Evolutionary conservation across 2,888 invertebrate species (phyloP).

Genomic region (Melanophora roralis): DNA sequence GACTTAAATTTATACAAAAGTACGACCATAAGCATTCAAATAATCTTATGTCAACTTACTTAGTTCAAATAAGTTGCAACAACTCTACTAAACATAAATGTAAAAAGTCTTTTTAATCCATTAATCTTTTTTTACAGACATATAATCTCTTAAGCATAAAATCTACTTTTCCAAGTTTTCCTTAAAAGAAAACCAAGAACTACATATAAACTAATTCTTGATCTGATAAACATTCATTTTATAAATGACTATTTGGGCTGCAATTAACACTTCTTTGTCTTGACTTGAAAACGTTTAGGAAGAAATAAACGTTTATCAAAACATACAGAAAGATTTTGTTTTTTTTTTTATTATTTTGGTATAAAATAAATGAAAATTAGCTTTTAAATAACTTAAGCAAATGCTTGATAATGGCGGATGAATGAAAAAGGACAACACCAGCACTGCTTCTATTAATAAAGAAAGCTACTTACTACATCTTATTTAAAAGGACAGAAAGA

Average conservation of each 20-base stretch:
- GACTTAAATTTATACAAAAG: too few species aligned
- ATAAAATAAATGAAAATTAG: conserved; percentile 37
- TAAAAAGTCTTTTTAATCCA: too few species aligned
- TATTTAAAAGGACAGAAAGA: conserved; percentile 16
- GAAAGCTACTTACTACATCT: background rate
- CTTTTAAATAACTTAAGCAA: conserved; percentile 52
- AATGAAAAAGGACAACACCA: conserved; percentile 30
- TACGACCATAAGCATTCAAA: too few species aligned
- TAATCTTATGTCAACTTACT: too few species aligned
- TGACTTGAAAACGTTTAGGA: conserved; percentile 23
- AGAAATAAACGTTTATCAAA: conserved; percentile 21
- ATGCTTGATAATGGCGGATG: conserved; percentile 54
- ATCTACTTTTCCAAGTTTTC: conserved; percentile 3
- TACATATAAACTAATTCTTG: conserved; percentile 3
- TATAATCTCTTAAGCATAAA: too few species aligned
- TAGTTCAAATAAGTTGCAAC: too few species aligned
- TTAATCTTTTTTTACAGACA: too few species aligned
- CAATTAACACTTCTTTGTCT: conserved; percentile 40
- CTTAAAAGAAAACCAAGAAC: background rate
- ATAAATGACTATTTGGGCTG: background rate
- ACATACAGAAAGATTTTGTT: background rate
- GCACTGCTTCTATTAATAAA: background rate
- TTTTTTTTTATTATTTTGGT: background rate
- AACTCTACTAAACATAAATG: too few species aligned
- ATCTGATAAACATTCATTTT: conserved; percentile 6